Base-by-base conservation (phyloP, 2,888 invertebrate species). In the Heliconius ethilla region DNA sequence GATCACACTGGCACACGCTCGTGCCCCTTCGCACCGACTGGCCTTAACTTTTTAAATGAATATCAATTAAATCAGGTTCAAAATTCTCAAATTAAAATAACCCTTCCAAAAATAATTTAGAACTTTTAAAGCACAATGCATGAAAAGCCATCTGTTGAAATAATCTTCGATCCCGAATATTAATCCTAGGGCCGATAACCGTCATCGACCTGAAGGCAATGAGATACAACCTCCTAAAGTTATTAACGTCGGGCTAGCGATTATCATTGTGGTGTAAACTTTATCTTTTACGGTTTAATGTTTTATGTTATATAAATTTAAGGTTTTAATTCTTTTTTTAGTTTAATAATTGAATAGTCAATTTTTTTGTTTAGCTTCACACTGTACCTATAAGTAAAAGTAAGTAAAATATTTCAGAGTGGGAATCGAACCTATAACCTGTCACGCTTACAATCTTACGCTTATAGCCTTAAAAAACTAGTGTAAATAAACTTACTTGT, bases 241-340 rank as follows among this genome's bases (percentile, higher is more conserved):
- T 79, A 79, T 79, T 77, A 79, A 78, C 75, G 75, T 67, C 27
- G 75, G 70, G 77, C 33, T 55, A 65, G 72, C 70, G 75, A 79
- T 78, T 77, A 79, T 73, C 72, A 78, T 75, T 79, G 77, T 69
- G 77, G 75, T 73, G 72, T 77, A 73, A 79, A 78, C 75, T 79
- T 78, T 75, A 72, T 33, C 70, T 13, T 33, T 29, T 29, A 29
- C n/a, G 33, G 27, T 72, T 55, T 18, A 72, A 72, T 72, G n/a
- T 59, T 59, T 59, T 55, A 72, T 70, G 13, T 22, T 22, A 55
- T 55, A 29, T 51, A 55, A 27, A 22, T 51, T 65, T 13, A 15
- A 29, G 22, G 22, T n/a, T 3, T n/a, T 59, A 33, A 51, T 25
- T 59, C 0, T 59, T 25, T 59, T 25, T 62, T 25, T 62, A 11